Evolutionary conservation across 2,888 invertebrate species (phyloP).

Genomic region (Pseudeuparius sepicola): DNA sequence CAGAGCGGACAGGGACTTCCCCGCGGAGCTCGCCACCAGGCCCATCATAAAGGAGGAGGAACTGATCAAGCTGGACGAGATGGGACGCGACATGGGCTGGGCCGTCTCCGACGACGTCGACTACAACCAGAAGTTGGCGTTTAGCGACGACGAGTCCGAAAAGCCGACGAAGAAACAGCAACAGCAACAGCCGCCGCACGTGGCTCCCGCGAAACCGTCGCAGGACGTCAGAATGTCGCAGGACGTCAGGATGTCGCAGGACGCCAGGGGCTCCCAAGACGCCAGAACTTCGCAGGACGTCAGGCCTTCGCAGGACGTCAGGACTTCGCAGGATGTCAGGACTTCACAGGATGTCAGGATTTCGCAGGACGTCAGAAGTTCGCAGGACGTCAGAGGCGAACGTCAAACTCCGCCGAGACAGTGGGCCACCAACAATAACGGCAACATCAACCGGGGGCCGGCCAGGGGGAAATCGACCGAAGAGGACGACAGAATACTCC

Average conservation of each 20-base stretch:
- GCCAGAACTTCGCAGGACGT: too few relatives aligned
- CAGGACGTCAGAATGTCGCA: too few relatives aligned
- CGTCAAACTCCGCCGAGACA: conserved; percentile 20
- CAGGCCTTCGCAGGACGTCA: too few relatives aligned
- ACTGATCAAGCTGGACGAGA: conserved; percentile 83
- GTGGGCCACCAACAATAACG: conserved; percentile 26
- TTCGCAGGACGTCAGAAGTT: too few relatives aligned
- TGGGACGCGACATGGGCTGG: conserved; percentile 85
- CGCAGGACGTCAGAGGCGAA: conserved; percentile 12
- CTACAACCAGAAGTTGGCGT: conserved; percentile 88
- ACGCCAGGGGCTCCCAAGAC: conserved; percentile 22
- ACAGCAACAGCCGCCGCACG: conserved; percentile 26
- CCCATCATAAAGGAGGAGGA: conserved; percentile 92
- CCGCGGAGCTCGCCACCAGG: conserved; percentile 54
- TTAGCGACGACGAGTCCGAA: conserved; percentile 79
- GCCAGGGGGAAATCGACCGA: conserved; percentile 38
- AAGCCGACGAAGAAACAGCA: conserved; percentile 23
- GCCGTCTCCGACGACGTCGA: conserved; percentile 87
- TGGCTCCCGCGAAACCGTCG: too few relatives aligned
- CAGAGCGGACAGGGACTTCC: too few relatives aligned
- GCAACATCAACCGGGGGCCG: conserved; percentile 14
- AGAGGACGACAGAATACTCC: conserved; percentile 23
- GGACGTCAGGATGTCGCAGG: conserved; percentile 23
- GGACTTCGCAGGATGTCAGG: too few relatives aligned
- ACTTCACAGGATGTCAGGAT: conserved; percentile 24